Base-by-base conservation (phyloP, 2,797 vertebrate genomes). In the Tragopan temminckii region DNA sequence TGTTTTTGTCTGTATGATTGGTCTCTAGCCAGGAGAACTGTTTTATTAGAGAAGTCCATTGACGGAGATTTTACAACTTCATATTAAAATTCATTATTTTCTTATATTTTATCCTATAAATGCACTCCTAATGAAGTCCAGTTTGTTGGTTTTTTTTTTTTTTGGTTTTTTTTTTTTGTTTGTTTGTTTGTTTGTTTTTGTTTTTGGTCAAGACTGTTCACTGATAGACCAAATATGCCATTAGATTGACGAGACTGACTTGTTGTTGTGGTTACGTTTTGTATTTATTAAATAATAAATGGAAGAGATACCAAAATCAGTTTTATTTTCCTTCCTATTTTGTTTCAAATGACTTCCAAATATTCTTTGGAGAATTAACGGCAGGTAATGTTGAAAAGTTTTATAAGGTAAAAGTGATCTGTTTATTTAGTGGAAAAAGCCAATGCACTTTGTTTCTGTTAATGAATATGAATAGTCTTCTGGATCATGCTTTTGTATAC, bases 301-400 rank as follows among this genome's bases (percentile, higher is more conserved):
- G 7, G 29, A 25, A n/a, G 8, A 33, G 20, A 33, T 1, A 18
- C 11, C 8, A 80, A 63, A 88, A 18, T 62, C 0, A 0, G 17
- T 35, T 69, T 74, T 38, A 68, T 75, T 94, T 27, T 85, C 12
- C 40, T 45, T 70, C 52, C 24, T 45, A 5, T 19, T 27, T 86
- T 40, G 23, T 76, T 92, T 76, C 33, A 29, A 48, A 62, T 29
- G 1, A 25, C 4, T 87, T 89, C 29, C 13, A 11, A 16, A 12
- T 43, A 36, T 46, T 91, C 3, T 8, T 20, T 78, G 46, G 59
- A 59, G 43, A 90, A 57, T 31, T 59, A 24, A 52, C 10, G 5
- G 17, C 46, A 45, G 38, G 21, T 63, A 29, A 31, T 11, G 13
- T 31, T 93, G 53, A 58, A 29, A 92, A 62, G 20, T 72, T 69